Base-by-base conservation (phyloP, 2,797 vertebrate species). In the Neostethus bicornis region DNA sequence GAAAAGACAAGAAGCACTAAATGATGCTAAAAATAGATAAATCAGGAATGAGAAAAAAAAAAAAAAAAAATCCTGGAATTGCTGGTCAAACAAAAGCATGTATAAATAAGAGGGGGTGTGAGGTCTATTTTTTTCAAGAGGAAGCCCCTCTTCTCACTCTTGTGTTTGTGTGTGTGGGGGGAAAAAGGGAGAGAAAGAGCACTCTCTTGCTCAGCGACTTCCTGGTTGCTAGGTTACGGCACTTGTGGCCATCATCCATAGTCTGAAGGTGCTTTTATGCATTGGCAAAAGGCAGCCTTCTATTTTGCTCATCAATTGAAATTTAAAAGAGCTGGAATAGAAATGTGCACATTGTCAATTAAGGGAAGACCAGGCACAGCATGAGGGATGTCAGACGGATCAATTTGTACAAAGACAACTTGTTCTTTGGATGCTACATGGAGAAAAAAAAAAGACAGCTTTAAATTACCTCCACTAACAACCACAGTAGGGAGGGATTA, bases 181-280 rank as follows among this genome's bases (percentile, higher is more conserved):
- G n/a, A n/a, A n/a, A n/a, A n/a, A 54, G 32, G 41, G 34, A 6
- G 50, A 57, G 41, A 50, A 31, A 45, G 31, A 20, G 29, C 45
- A 43, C 41, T 60, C 55, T 51, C 61, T 62, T 58, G 42, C 70
- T 57, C 65, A 70, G 78, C 70, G 72, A 86, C 90, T 85, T 78
- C 66, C 69, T 38, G 79, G 92, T 92, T 92, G 90, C 92, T 91
- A 92, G 89, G 92, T 82, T 80, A 92, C 89, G 68, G 76, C 87
- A 86, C 84, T 90, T 82, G 62, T 87, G 70, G 84, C 75, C 77
- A 47, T 70, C 80, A 81, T 87, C 83, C 71, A 48, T 58, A 50
- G 48, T 75, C 77, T 76, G 69, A 81, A 89, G 86, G 87, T 88
- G 87, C 75, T 74, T 79, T 66, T 85, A 81, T 79, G 81, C 74